Conservation (phyloP, 1,140 invertebrate genomes). For the Drosophila pachea region DNA sequence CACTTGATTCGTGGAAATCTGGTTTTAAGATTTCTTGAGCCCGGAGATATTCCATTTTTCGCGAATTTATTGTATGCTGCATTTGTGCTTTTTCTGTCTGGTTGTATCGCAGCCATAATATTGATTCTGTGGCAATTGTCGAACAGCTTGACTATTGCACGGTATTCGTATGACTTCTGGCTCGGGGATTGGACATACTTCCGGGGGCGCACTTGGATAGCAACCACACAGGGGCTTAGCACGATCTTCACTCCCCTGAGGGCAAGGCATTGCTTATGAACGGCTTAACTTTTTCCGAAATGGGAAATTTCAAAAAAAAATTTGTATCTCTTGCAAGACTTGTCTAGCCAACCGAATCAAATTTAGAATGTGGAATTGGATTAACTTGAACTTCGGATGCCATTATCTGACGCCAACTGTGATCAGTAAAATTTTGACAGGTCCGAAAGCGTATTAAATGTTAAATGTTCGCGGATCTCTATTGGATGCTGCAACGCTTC, state of each 20-base stretch:
- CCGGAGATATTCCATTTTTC: neutral
- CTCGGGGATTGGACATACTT: neutral
- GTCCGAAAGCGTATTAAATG: neutral
- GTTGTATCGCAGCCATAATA: neutral
- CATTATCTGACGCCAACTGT: conserved; percentile 1
- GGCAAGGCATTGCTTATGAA: no score
- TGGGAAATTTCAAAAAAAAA: no score
- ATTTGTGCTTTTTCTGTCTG: conserved; percentile 7
- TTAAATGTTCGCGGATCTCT: neutral
- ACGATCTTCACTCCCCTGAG: neutral
- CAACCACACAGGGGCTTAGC: neutral
- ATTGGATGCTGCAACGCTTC: conserved; percentile 24
- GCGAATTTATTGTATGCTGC: conserved; percentile 21
- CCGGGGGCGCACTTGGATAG: neutral
- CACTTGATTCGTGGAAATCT: no score
- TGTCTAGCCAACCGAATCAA: conserved; percentile 2
- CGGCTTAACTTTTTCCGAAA: no score
- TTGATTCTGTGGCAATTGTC: neutral
- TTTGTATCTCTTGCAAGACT: neutral
- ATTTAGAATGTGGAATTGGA: neutral
- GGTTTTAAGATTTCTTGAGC: no score
- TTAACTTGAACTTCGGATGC: neutral
- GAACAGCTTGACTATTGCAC: neutral
- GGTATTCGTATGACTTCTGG: conserved; percentile 15
- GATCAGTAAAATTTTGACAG: neutral